A percentile compares a stretch with the other conserved stretches of the same genome.
These are phyloP conservation scores for Rhagophthalmus giganteus DNA, from an alignment of 2,888 invertebrate species.

Conservation along the genomic window DNA sequence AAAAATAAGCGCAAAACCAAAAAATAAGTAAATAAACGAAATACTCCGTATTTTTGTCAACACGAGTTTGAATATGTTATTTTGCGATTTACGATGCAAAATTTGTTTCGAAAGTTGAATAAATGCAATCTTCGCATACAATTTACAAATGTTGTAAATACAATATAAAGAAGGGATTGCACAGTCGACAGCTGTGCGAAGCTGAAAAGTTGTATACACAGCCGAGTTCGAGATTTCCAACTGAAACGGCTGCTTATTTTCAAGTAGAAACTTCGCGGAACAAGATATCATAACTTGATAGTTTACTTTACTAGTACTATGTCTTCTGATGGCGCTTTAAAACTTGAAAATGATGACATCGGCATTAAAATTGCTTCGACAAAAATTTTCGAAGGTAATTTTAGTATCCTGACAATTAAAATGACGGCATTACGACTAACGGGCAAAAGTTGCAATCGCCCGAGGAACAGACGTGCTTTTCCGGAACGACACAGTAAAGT, in stretches of 20 bases:
- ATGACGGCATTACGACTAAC: conserved; percentile 25
- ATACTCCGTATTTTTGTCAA: conserved; percentile 8
- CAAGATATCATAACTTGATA: conserved; percentile 10
- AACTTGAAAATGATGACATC: conserved; percentile 17
- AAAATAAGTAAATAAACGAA: too few species aligned
- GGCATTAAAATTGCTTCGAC: conserved; percentile 20
- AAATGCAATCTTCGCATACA: conserved; percentile 37
- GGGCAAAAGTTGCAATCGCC: conserved; percentile 22
- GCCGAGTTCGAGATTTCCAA: conserved; percentile 8
- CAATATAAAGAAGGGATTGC: conserved; percentile 36
- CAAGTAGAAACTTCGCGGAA: conserved; percentile 16
- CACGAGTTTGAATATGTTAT: conserved; percentile 14
- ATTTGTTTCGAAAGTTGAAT: conserved; percentile 18
- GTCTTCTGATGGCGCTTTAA: conserved; percentile 7
- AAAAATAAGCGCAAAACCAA: too few species aligned
- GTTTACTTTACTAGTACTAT: conserved; percentile 13
- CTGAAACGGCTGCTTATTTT: conserved; percentile 11
- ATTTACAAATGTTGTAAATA: conserved; percentile 37
- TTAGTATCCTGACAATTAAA: conserved; percentile 32
- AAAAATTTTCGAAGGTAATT: conserved; percentile 31
- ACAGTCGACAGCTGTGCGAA: conserved; percentile 43
- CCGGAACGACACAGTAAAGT: conserved; percentile 22
- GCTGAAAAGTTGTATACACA: conserved; percentile 34
- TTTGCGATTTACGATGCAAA: conserved; percentile 19
- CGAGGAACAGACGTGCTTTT: conserved; percentile 24